These are phyloP conservation scores for Drosophila watanabei DNA, from an alignment of 1,140 invertebrate genomes.

Conservation along the genomic window DNA sequence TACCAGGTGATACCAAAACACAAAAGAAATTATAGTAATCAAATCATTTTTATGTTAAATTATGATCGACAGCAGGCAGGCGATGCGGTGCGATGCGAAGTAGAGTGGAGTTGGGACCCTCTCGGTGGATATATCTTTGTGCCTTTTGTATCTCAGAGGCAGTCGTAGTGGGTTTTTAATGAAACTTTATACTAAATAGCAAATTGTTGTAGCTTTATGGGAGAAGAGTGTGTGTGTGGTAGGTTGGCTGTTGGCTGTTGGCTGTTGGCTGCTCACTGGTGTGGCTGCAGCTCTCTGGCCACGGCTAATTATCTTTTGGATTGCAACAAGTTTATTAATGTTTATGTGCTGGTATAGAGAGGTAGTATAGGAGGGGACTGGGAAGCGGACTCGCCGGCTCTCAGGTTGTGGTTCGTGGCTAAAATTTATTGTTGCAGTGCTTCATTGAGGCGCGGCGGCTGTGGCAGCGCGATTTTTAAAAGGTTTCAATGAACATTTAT, in stretches of 20 bases:
- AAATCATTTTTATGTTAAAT: conserved; percentile 85
- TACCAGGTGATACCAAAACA: conserved; percentile 84
- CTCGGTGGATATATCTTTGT: conserved; percentile 4
- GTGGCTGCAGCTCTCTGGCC: conserved; percentile 65
- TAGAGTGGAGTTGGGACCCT: not conserved
- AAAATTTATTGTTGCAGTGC: conserved; percentile 80
- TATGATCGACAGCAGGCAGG: conserved; percentile 83
- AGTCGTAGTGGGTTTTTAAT: conserved; percentile 76
- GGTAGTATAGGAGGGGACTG: not conserved
- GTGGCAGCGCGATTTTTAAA: conserved; percentile 76
- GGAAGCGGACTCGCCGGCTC: not conserved
- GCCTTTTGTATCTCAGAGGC: conserved; percentile 29
- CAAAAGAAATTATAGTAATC: conserved; percentile 85
- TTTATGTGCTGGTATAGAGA: conserved; percentile 62
- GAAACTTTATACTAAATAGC: conserved; percentile 84
- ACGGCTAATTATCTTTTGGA: conserved; percentile 82
- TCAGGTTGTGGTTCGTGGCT: conserved; percentile 53
- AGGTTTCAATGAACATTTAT: conserved; percentile 85
- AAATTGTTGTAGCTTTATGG: conserved; percentile 70
- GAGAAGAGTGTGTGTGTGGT: conserved; percentile 26
- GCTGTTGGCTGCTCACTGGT: conserved; percentile 23
- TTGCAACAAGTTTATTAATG: conserved; percentile 85
- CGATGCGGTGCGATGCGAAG: conserved; percentile 33
- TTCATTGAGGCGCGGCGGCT: conserved; percentile 73
- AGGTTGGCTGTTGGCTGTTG: conserved; percentile 28